Evolutionary conservation across 2,113 vertebrate species (phyloP).

Genomic region (Rhinoderma darwinii): DNA sequence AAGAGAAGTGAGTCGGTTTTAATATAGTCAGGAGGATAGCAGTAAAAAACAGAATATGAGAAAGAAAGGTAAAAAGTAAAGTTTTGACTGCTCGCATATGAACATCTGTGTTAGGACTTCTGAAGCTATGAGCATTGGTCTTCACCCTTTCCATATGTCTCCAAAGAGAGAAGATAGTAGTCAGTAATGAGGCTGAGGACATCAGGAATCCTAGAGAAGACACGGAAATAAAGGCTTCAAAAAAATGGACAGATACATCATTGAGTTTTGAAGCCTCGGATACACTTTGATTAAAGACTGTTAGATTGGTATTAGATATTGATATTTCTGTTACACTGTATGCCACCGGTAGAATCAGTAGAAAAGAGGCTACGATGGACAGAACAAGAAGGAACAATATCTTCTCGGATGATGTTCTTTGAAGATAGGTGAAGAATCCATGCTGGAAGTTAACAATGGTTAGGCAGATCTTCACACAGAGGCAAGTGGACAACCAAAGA

Average conservation of each 20-base stretch:
- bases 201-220: background rate
- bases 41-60: background rate
- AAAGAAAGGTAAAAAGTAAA: background rate
- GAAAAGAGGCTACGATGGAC: background rate
- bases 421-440: background rate
- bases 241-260: background rate
- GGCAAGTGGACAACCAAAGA: background rate
- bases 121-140: background rate
- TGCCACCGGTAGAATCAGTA: background rate
- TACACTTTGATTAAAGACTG: background rate
- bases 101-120: background rate
- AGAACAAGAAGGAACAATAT: background rate
- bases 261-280: background rate
- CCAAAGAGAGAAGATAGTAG: background rate
- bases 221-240: background rate
- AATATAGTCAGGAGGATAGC: background rate
- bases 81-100: slow-evolving; percentile 6
- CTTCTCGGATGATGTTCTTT: background rate
- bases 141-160: background rate
- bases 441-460: background rate
- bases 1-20: background rate
- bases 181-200: background rate
- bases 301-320: background rate
- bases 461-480: slow-evolving; percentile 6
- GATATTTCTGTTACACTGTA: background rate